A percentile compares a stretch with the other conserved stretches of the same genome.
Conservation (phyloP, 2,113 vertebrate genomes). For the Tapirus terrestris region DNA sequence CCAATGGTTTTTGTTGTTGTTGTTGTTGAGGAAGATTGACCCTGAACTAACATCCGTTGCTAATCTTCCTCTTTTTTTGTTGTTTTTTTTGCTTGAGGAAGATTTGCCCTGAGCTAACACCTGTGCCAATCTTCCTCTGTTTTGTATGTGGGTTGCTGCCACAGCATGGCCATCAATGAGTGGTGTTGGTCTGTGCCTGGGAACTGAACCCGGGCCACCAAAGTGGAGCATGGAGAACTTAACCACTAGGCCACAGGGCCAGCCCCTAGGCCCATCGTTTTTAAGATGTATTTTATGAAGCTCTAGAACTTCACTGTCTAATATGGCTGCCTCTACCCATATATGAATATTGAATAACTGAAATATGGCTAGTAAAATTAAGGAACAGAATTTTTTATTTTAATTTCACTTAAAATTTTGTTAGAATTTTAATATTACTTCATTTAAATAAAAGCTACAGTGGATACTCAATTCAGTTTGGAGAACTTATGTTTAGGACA, state of each 20-base stretch:
- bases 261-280: neutral
- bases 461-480: neutral
- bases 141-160: too few species aligned
- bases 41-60: too few species aligned
- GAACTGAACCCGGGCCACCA: too few species aligned
- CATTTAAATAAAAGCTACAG: slow-evolving; percentile 13
- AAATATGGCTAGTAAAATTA: neutral
- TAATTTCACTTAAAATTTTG: neutral
- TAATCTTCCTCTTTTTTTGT: too few species aligned
- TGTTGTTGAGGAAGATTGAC: too few species aligned
- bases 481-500: neutral
- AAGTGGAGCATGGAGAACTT: too few species aligned
- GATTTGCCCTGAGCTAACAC: too few species aligned
- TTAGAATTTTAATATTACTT: neutral
- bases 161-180: too few species aligned
- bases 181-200: too few species aligned
- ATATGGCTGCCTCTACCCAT: neutral
- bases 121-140: too few species aligned
- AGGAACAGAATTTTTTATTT: neutral
- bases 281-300: neutral
- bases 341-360: neutral
- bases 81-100: too few species aligned
- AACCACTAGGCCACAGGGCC: too few species aligned
- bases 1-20: neutral
- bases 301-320: neutral